Evolutionary conservation across 2,888 invertebrate species (phyloP), one percentile per base, ranked within the genome.

Genomic region (Plagodis dolabraria): DNA sequence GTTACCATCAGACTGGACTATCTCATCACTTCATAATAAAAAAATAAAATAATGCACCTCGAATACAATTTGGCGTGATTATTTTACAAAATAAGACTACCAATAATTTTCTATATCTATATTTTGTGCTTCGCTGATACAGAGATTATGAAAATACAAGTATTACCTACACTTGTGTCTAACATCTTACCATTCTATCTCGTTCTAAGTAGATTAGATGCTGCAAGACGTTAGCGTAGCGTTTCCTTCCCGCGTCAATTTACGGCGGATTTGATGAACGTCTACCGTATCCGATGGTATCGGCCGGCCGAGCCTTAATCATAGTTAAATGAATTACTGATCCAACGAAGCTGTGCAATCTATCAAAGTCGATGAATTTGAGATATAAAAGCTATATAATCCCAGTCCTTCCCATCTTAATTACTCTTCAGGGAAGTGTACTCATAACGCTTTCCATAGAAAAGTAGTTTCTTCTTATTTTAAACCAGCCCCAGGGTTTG

Each of bases 211-310:
- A 22, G 22, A 22, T 22, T 22, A 22, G 4, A 22, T 22, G 22
- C 22, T 22, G 22, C 4, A 22, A 22, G 22, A 22, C 22, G 22
- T 22, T 22, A 22, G 22, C 22, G 22, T 22, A 57, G 57, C 51
- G 33, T 64, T 64, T 60, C 60, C 49, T 44, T 22, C 54, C n/a
- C n/a, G 62, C 50, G 64, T 63, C 63, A 68, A 65, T 64, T 64
- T 61, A 53, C 53, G 52, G 59, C 57, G 59, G 62, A 59, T 65
- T 65, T 64, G 64, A 68, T 63, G 60, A 65, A 43, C 49, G 50
- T 22, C 22, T 38, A 59, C 53, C 50, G 59, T 51, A 68, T 63
- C 58, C 49, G 52, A 61, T 43, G 61, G 57, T 48, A 58, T 56
- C 62, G 49, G 53, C 47, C 57, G 47, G 55, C 52, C 53, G 59